Evolutionary conservation across 2,888 invertebrate species (phyloP).

Genomic region (Ligdia adustata): DNA sequence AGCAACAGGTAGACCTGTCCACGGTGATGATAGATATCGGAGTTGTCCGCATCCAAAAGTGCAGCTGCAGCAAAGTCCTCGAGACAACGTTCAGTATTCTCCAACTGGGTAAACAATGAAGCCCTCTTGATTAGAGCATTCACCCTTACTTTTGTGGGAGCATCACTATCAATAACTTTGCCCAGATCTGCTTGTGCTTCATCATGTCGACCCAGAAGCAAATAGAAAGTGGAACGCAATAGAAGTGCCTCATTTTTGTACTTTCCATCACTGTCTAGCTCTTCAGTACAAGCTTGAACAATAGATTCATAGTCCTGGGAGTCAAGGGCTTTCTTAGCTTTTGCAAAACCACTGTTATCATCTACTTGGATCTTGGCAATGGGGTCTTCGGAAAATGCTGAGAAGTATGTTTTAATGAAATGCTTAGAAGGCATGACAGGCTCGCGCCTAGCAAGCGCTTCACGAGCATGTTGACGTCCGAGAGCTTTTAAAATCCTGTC

Average conservation of each 20-base stretch:
- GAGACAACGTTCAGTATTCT: slow-evolving; percentile 88
- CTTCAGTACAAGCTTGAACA: slow-evolving; percentile 91
- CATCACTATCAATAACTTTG: slow-evolving; percentile 86
- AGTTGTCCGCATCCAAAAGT: slow-evolving; percentile 89
- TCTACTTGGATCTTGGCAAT: slow-evolving; percentile 83
- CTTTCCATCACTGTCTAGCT: slow-evolving; percentile 86
- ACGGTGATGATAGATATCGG: slow-evolving; percentile 96
- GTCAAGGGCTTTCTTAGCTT: slow-evolving; percentile 88
- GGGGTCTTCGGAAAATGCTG: slow-evolving; percentile 95
- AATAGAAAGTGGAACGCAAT: slow-evolving; percentile 93
- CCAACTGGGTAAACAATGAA: slow-evolving; percentile 91
- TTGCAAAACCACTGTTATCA: slow-evolving; percentile 86
- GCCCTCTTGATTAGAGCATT: slow-evolving; percentile 96
- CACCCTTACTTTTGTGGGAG: slow-evolving; percentile 87
- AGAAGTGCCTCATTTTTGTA: slow-evolving; percentile 89
- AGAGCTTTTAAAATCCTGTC: slow-evolving; percentile 94
- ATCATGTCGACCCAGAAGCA: slow-evolving; percentile 90
- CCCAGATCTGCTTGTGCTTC: slow-evolving; percentile 89
- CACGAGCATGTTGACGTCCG: slow-evolving; percentile 89
- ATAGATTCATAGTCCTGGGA: slow-evolving; percentile 90
- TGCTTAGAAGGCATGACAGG: slow-evolving; percentile 93
- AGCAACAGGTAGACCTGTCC: slow-evolving; percentile 94
- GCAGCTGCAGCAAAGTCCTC: slow-evolving; percentile 92
- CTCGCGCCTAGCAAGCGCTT: slow-evolving; percentile 87
- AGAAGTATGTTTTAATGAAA: slow-evolving; percentile 94